These are phyloP conservation scores for Aphelenchoides fujianensis DNA, from an alignment of 1,140 invertebrate species.

Conservation along the genomic window DNA sequence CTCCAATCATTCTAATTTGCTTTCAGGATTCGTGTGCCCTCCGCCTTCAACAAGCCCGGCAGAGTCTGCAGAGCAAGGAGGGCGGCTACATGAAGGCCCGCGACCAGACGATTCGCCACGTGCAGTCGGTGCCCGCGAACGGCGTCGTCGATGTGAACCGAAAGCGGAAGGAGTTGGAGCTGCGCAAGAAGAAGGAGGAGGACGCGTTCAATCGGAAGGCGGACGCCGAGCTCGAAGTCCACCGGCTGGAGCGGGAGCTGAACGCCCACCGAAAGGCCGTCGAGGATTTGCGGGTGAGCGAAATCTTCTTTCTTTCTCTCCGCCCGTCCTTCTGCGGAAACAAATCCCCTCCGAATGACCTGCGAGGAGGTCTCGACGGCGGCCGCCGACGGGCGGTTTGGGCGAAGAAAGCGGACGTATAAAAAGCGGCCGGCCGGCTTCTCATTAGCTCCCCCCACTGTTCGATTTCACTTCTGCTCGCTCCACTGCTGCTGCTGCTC, in stretches of 20 bases:
- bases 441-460: background rate
- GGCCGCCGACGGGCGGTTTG: background rate
- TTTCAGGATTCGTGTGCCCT: slow-evolving; percentile 40
- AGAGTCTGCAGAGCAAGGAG: slow-evolving; percentile 34
- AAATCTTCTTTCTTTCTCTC: too few species aligned
- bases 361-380: background rate
- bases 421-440: background rate
- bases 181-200: slow-evolving; percentile 49
- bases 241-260: slow-evolving; percentile 46
- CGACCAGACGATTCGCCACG: slow-evolving; percentile 32
- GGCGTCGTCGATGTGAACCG: slow-evolving; percentile 25
- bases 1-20: too few species aligned
- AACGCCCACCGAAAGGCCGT: slow-evolving; percentile 32
- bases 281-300: slow-evolving; percentile 47
- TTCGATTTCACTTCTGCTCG: slow-evolving; percentile 1
- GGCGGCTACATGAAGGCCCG: slow-evolving; percentile 43
- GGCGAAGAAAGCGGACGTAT: too few species aligned
- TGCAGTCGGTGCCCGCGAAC: slow-evolving; percentile 20
- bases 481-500: too few species aligned
- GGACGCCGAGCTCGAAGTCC: slow-evolving; percentile 55
- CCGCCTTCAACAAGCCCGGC: slow-evolving; percentile 38
- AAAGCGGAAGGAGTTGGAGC: slow-evolving; percentile 54
- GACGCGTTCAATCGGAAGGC: slow-evolving; percentile 53
- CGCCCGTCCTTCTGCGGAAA: too few species aligned
- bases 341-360: too few species aligned